phyloP scores from a whole-genome alignment of 2,888 invertebrate species.

The Automeris io region DNA sequence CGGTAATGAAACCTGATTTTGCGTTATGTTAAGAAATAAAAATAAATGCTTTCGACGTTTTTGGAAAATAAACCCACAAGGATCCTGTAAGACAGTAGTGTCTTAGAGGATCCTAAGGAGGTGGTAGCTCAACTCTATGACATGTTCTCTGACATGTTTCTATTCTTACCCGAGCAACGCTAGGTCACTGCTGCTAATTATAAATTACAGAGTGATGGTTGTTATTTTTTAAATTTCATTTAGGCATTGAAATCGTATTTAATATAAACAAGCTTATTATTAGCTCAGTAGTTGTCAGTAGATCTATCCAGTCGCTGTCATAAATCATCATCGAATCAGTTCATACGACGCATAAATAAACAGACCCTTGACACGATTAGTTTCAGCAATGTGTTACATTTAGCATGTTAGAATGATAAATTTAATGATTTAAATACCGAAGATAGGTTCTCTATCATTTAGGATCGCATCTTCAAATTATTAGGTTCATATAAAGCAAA shows the following conservation, averaged over 20 bases:
- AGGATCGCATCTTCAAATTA: too few relatives aligned
- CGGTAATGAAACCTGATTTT: too few relatives aligned
- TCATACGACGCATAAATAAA: slow-evolving; percentile 10
- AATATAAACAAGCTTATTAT: too few relatives aligned
- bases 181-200: neutral
- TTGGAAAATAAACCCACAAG: too few relatives aligned
- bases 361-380: slow-evolving; percentile 16
- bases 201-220: neutral
- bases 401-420: neutral
- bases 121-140: too few relatives aligned
- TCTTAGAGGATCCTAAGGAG: too few relatives aligned
- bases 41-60: too few relatives aligned
- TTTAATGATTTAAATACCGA: neutral
- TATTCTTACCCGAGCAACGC: neutral
- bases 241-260: too few relatives aligned
- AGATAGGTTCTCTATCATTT: too few relatives aligned
- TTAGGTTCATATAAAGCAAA: too few relatives aligned
- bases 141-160: neutral
- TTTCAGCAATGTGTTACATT: slow-evolving; percentile 1
- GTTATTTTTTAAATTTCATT: neutral
- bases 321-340: slow-evolving; percentile 12
- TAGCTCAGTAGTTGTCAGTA: neutral
- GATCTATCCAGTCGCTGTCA: neutral
- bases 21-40: too few relatives aligned
- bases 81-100: too few relatives aligned